Evolutionary conservation across 2,888 invertebrate species (phyloP), one percentile per base, ranked within the genome.

Genomic region (Homarus gammarus): DNA sequence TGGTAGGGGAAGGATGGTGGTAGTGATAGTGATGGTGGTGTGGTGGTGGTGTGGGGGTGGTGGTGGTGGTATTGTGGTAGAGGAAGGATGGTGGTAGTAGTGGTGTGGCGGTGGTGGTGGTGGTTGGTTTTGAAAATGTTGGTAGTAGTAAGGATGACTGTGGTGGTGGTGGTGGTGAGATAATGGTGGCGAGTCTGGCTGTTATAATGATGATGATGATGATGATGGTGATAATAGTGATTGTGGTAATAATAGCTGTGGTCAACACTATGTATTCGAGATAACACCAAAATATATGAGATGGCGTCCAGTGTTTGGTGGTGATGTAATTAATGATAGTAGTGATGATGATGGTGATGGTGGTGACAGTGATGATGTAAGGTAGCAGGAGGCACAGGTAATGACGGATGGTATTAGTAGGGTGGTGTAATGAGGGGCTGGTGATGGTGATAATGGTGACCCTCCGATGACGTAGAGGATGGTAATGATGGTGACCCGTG

Each of bases 401-500:
- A n/a, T n/a, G n/a, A n/a, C n/a, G n/a, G 44, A 33, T 75, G 12
- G 75, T 40, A 44, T 27, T 75, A 40, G 75, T 40, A 44, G 5
- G 44, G 44, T 44, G 44, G 6, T 44, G 12, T 44, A 44, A 8
- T 44, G 44, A 12, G 5, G 44, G 44, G n/a, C n/a, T 75, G 75
- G 40, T 75, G 75, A 33, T 75, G 12, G 75, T 40, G 40, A 40
- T 75, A 40, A 40, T 40, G 75, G 44, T 40, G 75, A 49, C n/a
- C n/a, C n/a, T n/a, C 5, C 12, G 44, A 12, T 12, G 5, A 44
- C 44, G 44, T 44, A 12, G 44, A 5, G 5, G 44, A 44, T 44
- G 75, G 75, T 75, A 44, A 75, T 75, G 75, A 75, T 75, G 49
- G 75, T 75, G 75, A 75, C 27, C 75, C 44, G 38, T 75, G 75